phyloP scores from a whole-genome alignment of 2,888 invertebrate species.

The Microplitis deprimator region DNA sequence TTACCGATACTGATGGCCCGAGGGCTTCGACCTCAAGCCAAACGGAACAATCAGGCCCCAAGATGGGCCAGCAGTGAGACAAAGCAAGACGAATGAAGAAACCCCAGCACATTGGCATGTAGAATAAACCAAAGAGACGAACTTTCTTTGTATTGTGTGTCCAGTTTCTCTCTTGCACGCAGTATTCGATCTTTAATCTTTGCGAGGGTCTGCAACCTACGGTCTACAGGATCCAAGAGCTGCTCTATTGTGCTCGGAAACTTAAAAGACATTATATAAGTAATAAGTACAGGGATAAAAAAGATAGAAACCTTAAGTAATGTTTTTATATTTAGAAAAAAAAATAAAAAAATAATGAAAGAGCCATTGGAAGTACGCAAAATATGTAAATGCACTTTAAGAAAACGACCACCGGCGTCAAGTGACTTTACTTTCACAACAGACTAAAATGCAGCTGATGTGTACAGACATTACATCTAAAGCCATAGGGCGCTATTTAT shows the following conservation, averaged over 20 bases:
- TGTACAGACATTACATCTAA: conserved; percentile 38
- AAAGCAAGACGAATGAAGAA: conserved; percentile 32
- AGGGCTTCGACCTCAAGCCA: conserved; percentile 15
- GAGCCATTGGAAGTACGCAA: conserved; percentile 18
- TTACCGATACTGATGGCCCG: background rate
- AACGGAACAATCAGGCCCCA: conserved; percentile 29
- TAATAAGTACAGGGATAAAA: background rate
- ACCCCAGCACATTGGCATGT: background rate
- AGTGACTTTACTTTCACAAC: conserved; percentile 56
- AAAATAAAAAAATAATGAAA: background rate
- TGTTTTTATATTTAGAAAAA: conserved; percentile 18
- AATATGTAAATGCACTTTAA: conserved; percentile 26
- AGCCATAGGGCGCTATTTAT: conserved; percentile 22
- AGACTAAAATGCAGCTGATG: conserved; percentile 14
- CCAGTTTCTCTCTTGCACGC: conserved; percentile 5
- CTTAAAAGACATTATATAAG: conserved; percentile 4
- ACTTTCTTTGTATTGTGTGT: conserved; percentile 10
- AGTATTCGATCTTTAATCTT: conserved; percentile 44
- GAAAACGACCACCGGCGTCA: conserved; percentile 53
- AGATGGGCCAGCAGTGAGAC: conserved; percentile 25
- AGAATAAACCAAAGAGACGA: background rate
- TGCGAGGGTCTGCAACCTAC: conserved; percentile 7
- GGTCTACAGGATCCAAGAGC: conserved; percentile 3
- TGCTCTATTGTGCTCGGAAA: conserved; percentile 24
- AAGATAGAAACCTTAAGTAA: conserved; percentile 33